Evolutionary conservation across 2,797 vertebrate genomes (phyloP), one percentile per base, ranked within the genome.

Genomic region (Graptemys geographica): DNA sequence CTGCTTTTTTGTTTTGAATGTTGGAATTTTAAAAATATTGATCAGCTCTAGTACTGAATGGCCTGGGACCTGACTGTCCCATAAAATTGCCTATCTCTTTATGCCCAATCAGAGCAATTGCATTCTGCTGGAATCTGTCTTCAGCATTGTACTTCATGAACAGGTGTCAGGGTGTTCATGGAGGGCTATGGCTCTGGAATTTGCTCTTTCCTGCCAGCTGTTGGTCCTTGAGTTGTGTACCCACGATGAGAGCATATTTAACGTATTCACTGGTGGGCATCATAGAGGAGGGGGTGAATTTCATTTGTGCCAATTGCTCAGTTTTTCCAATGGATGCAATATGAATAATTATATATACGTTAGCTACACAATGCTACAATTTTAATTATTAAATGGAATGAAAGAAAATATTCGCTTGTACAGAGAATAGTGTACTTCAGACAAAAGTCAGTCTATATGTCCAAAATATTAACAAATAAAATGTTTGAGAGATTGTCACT

Each of bases 401-500:
- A 89, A 95, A 59, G 18, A 2, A 51, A 88, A 51, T 33, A 78
- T 33, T 86, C 33, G 3, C 13, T 93, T n/a, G 57, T 84, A 11
- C 2, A 33, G 12, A 76, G n/a, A 90, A 86, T 5, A 6, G 1
- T 80, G 93, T 82, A 87, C 80, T 92, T 93, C 2, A 31, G 23
- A 25, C 0, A 0, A 78, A 69, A 49, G 55, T 84, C 8, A 41
- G 1, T 84, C 15, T 76, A 31, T 91, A 82, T 8, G 53, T 89
- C 6, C 92, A 91, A 91, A 93, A 47, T 78, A 27, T 33, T 88
- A 89, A 79, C 65, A 84, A 41, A 62, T 93, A 89, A n/a, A 88
- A 21, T 41, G 51, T 9, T 12, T 92, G 47, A 44, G 84, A 87
- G 52, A 81, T 41, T 76, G 11, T 8, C 62, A 44, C 27, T 53